Evolutionary conservation across 2,888 invertebrate species (phyloP).

Genomic region (Caenorhabditis zanzibari): DNA sequence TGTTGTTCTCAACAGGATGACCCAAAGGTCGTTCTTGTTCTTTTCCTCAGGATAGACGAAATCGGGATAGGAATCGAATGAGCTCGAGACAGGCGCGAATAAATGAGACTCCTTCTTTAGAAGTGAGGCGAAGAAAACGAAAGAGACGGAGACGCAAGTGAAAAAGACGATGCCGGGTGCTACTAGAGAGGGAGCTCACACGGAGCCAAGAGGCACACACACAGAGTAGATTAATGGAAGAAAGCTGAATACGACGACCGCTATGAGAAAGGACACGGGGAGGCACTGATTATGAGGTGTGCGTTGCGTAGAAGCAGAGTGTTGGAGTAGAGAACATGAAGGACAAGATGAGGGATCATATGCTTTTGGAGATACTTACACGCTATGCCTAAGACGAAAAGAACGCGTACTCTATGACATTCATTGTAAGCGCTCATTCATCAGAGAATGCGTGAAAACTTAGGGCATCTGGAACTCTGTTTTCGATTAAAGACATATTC

Average conservation of each 20-base stretch:
- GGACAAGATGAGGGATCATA: background rate
- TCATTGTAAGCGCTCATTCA: too few species aligned
- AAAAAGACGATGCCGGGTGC: slow-evolving; percentile 16
- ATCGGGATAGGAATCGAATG: slow-evolving; percentile 9
- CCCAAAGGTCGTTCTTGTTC: background rate
- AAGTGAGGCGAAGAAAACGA: background rate
- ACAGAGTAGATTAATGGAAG: slow-evolving; percentile 21
- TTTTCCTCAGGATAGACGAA: slow-evolving; percentile 6
- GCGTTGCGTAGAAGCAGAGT: background rate
- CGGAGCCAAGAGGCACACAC: slow-evolving; percentile 35
- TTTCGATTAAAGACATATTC: too few species aligned
- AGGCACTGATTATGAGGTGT: slow-evolving; percentile 14
- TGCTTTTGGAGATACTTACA: background rate
- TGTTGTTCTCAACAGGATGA: background rate
- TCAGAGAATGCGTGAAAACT: too few species aligned
- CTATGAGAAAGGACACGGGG: slow-evolving; percentile 3
- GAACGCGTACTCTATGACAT: too few species aligned
- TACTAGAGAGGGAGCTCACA: slow-evolving; percentile 22
- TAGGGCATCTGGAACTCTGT: too few species aligned
- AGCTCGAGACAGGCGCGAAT: slow-evolving; percentile 21
- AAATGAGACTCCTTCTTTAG: slow-evolving; percentile 38
- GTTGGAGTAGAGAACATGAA: background rate
- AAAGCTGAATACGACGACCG: slow-evolving; percentile 16
- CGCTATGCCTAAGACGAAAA: too few species aligned
- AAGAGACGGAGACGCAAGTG: slow-evolving; percentile 28